Evolutionary conservation across 2,888 invertebrate genomes (phyloP).

Genomic region (Bursaphelenchus okinawaensis): DNA sequence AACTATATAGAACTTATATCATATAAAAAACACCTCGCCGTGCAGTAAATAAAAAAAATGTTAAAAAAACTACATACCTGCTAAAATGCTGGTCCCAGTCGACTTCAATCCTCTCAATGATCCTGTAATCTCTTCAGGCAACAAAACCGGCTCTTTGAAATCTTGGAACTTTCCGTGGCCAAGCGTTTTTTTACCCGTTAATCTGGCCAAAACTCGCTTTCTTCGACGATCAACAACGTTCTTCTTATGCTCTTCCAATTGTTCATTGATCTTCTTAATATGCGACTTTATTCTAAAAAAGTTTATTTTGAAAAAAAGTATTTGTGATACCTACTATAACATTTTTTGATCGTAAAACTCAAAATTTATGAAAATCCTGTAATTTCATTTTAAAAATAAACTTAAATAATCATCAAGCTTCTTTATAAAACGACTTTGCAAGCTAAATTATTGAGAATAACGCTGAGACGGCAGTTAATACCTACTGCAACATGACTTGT

Average conservation of each 20-base stretch:
- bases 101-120: conserved; percentile 25
- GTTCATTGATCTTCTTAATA: conserved; percentile 24
- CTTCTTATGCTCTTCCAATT: conserved; percentile 17
- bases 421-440: too few species aligned
- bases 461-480: too few species aligned
- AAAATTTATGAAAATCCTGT: too few species aligned
- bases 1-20: conserved; percentile 16
- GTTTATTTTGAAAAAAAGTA: background rate
- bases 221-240: conserved; percentile 9
- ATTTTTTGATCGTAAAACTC: background rate
- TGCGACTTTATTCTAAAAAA: conserved; percentile 35
- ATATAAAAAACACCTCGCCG: too few species aligned
- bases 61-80: conserved; percentile 16
- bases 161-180: conserved; percentile 36
- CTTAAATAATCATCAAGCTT: background rate
- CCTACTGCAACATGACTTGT: too few species aligned
- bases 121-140: conserved; percentile 30
- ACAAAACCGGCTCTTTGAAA: conserved; percentile 36
- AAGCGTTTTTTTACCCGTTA: conserved; percentile 28
- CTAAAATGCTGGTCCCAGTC: conserved; percentile 11
- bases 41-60: background rate
- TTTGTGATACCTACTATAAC: background rate
- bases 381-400: background rate
- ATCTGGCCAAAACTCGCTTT: conserved; percentile 18
- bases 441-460: too few species aligned